Evolutionary conservation across 2,888 invertebrate genomes (phyloP), one percentile per base, ranked within the genome.

Genomic region (Trissoscelio sp.): DNA sequence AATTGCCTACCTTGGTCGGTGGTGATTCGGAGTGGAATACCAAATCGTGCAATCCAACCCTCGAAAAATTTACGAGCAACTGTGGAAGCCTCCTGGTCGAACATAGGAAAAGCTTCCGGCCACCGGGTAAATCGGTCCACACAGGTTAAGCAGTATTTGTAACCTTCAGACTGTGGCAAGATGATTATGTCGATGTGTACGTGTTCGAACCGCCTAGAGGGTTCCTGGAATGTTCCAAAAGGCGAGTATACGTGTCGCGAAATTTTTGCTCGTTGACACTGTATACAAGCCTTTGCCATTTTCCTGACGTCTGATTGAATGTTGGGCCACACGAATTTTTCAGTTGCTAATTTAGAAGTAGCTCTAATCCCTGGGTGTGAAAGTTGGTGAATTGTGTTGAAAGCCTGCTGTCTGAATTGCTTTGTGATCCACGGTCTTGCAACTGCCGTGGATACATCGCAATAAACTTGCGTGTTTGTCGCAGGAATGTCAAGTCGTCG

Each of bases 131-230:
- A 86, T 4, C 88, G 72, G 57, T 89, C 88, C 0, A 88, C 73
- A 75, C 85, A 84, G 0, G 91, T 91, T 3, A 91, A 86, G 18
- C 86, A 86, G 70, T 91, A 91, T n/a, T n/a, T n/a, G 2, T 83
- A 66, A 34, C 70, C 79, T 48, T 44, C 20, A 0, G 66, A 75
- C 24, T 4, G 3, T 24, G 46, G 46, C 11, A 46, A 11, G 1
- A 1, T 11, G 7, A 46, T n/a, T 18, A 46, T 46, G 6, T 46
- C 20, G 6, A 46, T 18, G 14, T 46, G 46, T 9, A 46, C 20
- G 20, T 46, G 46, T 20, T 46, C 46, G 20, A 46, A 46, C 2
- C 6, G 18, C 5, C 46, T 20, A 20, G 9, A 14, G 5, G 46
- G 46, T 14, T 46, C 20, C 1, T 1, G 2, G 20, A 46, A 46